Conservation (phyloP, 1,140 invertebrate genomes). For the Hycleus cichorii region DNA sequence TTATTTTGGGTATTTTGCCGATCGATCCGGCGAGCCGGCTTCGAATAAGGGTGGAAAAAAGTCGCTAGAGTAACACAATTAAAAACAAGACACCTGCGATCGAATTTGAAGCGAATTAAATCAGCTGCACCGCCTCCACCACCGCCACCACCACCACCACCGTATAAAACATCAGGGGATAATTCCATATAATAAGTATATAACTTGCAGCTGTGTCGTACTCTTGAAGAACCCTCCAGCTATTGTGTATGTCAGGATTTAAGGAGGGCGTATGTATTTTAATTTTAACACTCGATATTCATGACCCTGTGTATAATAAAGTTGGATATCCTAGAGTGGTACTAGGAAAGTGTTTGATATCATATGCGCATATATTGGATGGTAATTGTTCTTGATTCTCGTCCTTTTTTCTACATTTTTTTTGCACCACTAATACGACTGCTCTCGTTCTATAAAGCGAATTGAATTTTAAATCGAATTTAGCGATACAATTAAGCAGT, state of each 20-base stretch:
- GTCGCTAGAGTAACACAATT: neutral
- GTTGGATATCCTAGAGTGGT: conserved; percentile 28
- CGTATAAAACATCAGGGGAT: too few relatives aligned
- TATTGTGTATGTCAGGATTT: conserved; percentile 26
- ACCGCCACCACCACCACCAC: neutral
- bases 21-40: too few relatives aligned
- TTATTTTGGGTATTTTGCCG: too few relatives aligned
- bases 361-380: conserved; percentile 24
- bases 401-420: conserved; percentile 26
- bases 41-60: too few relatives aligned
- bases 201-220: conserved; percentile 28
- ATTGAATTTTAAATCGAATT: too few relatives aligned
- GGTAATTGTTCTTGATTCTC: conserved; percentile 18
- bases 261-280: conserved; percentile 36
- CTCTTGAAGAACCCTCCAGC: conserved; percentile 24
- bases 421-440: neutral
- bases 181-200: too few relatives aligned
- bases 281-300: conserved; percentile 40
- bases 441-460: too few relatives aligned
- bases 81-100: conserved; percentile 7
- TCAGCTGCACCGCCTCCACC: neutral
- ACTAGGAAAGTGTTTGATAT: conserved; percentile 24
- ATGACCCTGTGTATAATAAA: conserved; percentile 38
- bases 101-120: conserved; percentile 11
- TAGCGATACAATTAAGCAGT: too few relatives aligned